Evolutionary conservation across 2,113 vertebrate species (phyloP).

Genomic region (Cebidichthys violaceus): DNA sequence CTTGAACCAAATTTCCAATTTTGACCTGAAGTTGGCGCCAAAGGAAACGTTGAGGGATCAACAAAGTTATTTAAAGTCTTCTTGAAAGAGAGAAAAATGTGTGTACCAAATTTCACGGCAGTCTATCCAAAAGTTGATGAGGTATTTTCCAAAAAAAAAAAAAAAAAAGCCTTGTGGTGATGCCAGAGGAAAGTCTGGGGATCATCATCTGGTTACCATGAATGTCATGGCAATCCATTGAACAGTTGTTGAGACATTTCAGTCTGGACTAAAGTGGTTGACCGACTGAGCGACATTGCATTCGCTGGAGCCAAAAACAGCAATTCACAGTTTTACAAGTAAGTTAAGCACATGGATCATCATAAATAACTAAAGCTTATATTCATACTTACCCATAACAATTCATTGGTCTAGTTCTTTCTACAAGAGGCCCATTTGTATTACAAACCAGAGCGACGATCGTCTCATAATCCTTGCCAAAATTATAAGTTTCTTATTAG

Average conservation of each 20-base stretch:
- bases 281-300: neutral
- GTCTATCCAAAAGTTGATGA: neutral
- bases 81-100: no score
- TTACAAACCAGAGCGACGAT: neutral
- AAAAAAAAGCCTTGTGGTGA: no score
- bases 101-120: neutral
- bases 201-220: neutral
- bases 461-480: no score
- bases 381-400: neutral
- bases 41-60: neutral
- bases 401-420: neutral
- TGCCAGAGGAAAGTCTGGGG: neutral
- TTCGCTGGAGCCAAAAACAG: neutral
- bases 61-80: no score
- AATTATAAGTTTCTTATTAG: no score
- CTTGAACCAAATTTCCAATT: neutral
- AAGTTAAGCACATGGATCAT: neutral
- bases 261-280: neutral
- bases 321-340: neutral
- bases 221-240: neutral
- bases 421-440: neutral
- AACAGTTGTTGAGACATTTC: neutral
- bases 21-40: neutral
- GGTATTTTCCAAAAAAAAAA: no score
- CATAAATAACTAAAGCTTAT: neutral